Evolutionary conservation across 2,113 vertebrate genomes (phyloP).

Genomic region (Phrynocephalus versicolor): DNA sequence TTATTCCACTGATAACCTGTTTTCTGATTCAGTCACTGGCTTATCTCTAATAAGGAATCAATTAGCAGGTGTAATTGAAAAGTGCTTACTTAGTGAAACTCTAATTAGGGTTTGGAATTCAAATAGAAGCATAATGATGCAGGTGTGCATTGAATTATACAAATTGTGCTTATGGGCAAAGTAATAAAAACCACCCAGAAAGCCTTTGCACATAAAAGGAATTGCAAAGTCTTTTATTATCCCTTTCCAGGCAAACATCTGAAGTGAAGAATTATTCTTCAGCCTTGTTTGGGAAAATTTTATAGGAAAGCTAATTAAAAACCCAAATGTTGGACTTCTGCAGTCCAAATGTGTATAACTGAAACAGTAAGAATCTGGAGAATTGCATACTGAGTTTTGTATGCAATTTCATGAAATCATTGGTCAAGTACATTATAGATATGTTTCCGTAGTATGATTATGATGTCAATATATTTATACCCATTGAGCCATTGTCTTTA

Average conservation of each 20-base stretch:
- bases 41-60: background rate
- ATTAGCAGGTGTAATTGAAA: slow-evolving; percentile 3
- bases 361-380: background rate
- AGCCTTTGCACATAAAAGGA: background rate
- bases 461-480: background rate
- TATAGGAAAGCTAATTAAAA: background rate
- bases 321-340: background rate
- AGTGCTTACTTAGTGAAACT: background rate
- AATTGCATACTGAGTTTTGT: background rate
- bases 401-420: too few species aligned
- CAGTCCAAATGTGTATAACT: background rate
- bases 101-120: slow-evolving; percentile 5
- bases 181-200: slow-evolving; percentile 4
- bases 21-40: background rate
- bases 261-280: background rate
- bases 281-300: background rate
- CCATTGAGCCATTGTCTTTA: background rate
- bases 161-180: slow-evolving; percentile 1
- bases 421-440: background rate
- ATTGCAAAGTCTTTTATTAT: background rate
- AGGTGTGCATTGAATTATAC: slow-evolving; percentile 5
- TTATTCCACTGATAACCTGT: background rate
- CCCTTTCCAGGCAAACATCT: background rate
- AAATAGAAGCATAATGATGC: background rate
- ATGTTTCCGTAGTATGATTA: background rate